Evolutionary conservation across 1,140 invertebrate genomes (phyloP), one percentile per base, ranked within the genome.

Genomic region (Lepidostoma basale): DNA sequence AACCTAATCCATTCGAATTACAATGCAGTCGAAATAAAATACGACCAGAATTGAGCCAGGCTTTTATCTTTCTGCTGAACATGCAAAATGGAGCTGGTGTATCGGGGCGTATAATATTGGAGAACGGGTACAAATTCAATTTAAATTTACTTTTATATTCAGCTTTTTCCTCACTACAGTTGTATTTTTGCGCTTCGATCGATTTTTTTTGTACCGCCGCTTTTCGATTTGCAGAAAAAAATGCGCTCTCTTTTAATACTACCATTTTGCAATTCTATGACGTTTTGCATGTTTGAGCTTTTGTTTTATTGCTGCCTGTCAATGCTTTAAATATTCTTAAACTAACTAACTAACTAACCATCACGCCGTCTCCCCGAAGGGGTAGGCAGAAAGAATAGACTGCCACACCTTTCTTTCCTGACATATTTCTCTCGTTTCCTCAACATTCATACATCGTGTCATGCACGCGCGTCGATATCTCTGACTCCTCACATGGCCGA

Each of bases 141-240:
- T 69, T 69, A 64, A 70, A 70, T 70, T 71, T 63, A 71, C 69
- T 71, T 71, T 71, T 71, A 70, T 70, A 70, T 66, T 60, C 68
- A 59, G 52, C 45, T 40, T 67, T 67, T 47, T 64, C 52, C 59
- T 59, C 60, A 52, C 42, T 16, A 54, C 40, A 14, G 49, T 59
- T 56, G 16, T 30, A 33, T 14, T 56, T 56, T 56, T 36, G 16
- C 52, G 28, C 22, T 56, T 56, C 52, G 52, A 56, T 56, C 8
- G 52, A 56, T 36, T 56, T 33, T 56, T n/a, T n/a, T 44, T 44
- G 44, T 42, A 63, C 26, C 44, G 14, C 12, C 22, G 42, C 22
- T 56, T 56, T 56, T 33, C 52, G 23, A 56, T 56, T 56, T 33
- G 52, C 22, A 33, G 52, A 14, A 33, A 33, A 56, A 12, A 22